A percentile compares a stretch with the other conserved stretches of the same genome.
Evolutionary conservation across 2,113 vertebrate genomes (phyloP).

Genomic region (Chaetodon trifascialis): DNA sequence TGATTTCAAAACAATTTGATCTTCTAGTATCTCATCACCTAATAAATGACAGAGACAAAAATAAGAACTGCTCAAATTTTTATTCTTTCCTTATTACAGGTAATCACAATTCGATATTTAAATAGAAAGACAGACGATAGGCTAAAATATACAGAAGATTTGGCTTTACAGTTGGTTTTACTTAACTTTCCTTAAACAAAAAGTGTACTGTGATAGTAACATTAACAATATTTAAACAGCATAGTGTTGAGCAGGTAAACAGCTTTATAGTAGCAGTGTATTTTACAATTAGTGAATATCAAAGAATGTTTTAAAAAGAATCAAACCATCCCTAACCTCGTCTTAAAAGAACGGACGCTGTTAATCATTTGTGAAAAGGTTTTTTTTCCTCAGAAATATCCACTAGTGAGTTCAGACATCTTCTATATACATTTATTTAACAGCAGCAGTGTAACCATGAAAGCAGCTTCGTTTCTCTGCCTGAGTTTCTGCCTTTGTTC

Average conservation of each 20-base stretch:
- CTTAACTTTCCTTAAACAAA: slow-evolving; percentile 8
- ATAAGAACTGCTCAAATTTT: neutral
- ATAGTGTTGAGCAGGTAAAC: slow-evolving; percentile 51
- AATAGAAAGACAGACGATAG: slow-evolving; percentile 27
- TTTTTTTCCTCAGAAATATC: slow-evolving; percentile 22
- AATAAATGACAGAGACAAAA: slow-evolving; percentile 23
- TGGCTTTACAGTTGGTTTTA: slow-evolving; percentile 17
- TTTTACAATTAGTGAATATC: slow-evolving; percentile 44
- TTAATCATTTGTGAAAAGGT: slow-evolving; percentile 40
- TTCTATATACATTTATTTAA: slow-evolving; percentile 73
- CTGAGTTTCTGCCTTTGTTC: slow-evolving; percentile 10
- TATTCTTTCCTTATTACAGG: slow-evolving; percentile 39
- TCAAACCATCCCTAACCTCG: neutral
- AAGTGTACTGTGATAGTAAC: slow-evolving; percentile 40
- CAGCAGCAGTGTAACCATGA: slow-evolving; percentile 49
- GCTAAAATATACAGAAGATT: slow-evolving; percentile 46
- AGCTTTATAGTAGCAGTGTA: slow-evolving; percentile 31
- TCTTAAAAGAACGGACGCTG: slow-evolving; percentile 5
- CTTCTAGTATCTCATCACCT: neutral
- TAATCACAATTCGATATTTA: slow-evolving; percentile 58
- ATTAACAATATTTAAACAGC: slow-evolving; percentile 43
- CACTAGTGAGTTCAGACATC: slow-evolving; percentile 27
- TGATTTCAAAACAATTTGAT: neutral
- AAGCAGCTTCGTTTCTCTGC: neutral
- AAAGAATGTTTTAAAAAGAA: slow-evolving; percentile 43